These are phyloP conservation scores for Cephus sareptanus DNA, from an alignment of 2,888 invertebrate species.

Conservation along the genomic window DNA sequence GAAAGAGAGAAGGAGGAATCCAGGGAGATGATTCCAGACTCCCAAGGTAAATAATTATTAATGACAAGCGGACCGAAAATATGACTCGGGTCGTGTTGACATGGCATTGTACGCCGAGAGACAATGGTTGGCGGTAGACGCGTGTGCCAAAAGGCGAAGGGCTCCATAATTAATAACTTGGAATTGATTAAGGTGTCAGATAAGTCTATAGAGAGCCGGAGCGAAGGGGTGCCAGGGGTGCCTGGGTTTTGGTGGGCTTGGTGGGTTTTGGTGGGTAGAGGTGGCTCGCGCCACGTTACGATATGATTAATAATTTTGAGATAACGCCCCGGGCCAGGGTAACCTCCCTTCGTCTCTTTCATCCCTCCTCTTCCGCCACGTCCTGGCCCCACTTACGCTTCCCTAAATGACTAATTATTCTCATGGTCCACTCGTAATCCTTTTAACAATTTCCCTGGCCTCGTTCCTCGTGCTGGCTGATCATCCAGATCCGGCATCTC, in stretches of 20 bases:
- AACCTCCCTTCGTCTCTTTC: conserved; percentile 34
- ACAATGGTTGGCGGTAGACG: conserved; percentile 44
- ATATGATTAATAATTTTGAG: conserved; percentile 65
- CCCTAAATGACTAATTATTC: conserved; percentile 63
- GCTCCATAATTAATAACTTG: conserved; percentile 56
- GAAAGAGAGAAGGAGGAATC: conserved; percentile 12
- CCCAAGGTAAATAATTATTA: conserved; percentile 55
- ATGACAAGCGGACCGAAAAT: conserved; percentile 46
- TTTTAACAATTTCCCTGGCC: background rate
- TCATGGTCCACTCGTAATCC: conserved; percentile 26
- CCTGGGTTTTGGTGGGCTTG: background rate
- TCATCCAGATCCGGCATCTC: background rate
- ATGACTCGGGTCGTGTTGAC: conserved; percentile 58
- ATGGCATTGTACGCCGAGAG: conserved; percentile 53
- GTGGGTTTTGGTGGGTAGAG: background rate
- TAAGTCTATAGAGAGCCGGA: conserved; percentile 60
- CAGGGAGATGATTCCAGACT: background rate
- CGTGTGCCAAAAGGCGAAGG: conserved; percentile 41
- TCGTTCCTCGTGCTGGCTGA: background rate
- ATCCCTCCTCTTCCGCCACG: conserved; percentile 41
- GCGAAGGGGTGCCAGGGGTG: conserved; percentile 11
- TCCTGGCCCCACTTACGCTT: conserved; percentile 58
- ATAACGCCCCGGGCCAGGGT: conserved; percentile 43
- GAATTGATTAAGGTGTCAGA: conserved; percentile 66
- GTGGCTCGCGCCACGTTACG: conserved; percentile 40